phyloP scores from a whole-genome alignment of 2,797 vertebrate species.

The Clarias platycephalus region DNA sequence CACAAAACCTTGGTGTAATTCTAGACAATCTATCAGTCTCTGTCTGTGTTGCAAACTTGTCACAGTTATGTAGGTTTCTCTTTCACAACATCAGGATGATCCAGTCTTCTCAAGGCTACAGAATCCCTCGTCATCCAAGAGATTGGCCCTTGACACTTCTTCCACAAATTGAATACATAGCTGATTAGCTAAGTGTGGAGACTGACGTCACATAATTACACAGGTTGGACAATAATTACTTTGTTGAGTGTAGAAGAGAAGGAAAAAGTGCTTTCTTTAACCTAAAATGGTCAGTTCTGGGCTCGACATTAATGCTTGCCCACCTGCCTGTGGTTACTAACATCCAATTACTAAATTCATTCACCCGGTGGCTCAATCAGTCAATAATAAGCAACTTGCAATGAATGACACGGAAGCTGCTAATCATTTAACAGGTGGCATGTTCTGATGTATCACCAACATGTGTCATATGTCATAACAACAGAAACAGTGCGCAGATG shows the following conservation, averaged over 20 bases:
- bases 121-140: background rate
- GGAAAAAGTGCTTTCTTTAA: background rate
- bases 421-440: too few relatives aligned
- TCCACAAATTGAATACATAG: background rate
- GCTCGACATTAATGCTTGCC: too few relatives aligned
- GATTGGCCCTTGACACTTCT: background rate
- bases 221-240: background rate
- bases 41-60: conserved; percentile 3
- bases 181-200: background rate
- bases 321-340: too few relatives aligned
- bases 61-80: background rate
- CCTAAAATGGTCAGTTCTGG: background rate
- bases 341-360: too few relatives aligned
- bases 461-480: too few relatives aligned
- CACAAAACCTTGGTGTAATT: background rate
- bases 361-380: too few relatives aligned
- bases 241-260: background rate
- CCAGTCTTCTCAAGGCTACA: background rate
- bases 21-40: conserved; percentile 8
- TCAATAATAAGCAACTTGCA: too few relatives aligned
- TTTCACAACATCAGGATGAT: background rate
- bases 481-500: too few relatives aligned
- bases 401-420: too few relatives aligned
- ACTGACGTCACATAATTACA: background rate
- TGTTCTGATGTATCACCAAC: too few relatives aligned